Percentiles rank a stretch among this genome's conserved stretches.
phyloP scores from a whole-genome alignment of 2,888 invertebrate genomes.

The Trichacis sp. region DNA sequence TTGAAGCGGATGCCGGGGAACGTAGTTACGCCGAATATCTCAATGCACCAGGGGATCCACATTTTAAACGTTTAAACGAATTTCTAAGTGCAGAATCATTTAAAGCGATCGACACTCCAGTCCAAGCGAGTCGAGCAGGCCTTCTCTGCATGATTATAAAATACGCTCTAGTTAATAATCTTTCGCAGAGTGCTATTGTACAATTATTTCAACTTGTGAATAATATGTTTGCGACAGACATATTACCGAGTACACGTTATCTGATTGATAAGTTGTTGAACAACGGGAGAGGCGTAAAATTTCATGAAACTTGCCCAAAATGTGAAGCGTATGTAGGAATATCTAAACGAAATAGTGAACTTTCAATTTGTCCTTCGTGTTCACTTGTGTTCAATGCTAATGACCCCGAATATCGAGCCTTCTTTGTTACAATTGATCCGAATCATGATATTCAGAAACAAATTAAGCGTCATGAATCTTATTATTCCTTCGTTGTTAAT shows the following conservation, averaged over 20 bases:
- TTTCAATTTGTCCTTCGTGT: too few relatives aligned
- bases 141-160: conserved; percentile 21
- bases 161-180: conserved; percentile 6
- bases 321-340: conserved; percentile 13
- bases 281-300: conserved; percentile 4
- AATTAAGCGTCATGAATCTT: conserved; percentile 10
- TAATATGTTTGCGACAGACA: conserved; percentile 13
- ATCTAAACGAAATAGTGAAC: too few relatives aligned
- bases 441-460: conserved; percentile 5
- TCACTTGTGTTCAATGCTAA: too few relatives aligned
- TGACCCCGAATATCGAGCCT: too few relatives aligned
- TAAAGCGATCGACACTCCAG: neutral
- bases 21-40: too few relatives aligned
- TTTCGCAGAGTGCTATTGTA: conserved; percentile 14
- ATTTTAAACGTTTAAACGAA: too few relatives aligned
- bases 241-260: conserved; percentile 26
- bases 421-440: too few relatives aligned
- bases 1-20: too few relatives aligned
- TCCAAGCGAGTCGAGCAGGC: neutral
- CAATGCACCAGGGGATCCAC: too few relatives aligned
- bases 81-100: neutral
- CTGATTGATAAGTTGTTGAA: conserved; percentile 15
- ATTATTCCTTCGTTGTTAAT: conserved; percentile 11
- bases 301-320: conserved; percentile 13
- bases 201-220: conserved; percentile 27